A percentile compares a stretch with the other conserved stretches of the same genome.
Conservation (phyloP, 2,113 vertebrate genomes). For the Tachycineta bicolor region DNA sequence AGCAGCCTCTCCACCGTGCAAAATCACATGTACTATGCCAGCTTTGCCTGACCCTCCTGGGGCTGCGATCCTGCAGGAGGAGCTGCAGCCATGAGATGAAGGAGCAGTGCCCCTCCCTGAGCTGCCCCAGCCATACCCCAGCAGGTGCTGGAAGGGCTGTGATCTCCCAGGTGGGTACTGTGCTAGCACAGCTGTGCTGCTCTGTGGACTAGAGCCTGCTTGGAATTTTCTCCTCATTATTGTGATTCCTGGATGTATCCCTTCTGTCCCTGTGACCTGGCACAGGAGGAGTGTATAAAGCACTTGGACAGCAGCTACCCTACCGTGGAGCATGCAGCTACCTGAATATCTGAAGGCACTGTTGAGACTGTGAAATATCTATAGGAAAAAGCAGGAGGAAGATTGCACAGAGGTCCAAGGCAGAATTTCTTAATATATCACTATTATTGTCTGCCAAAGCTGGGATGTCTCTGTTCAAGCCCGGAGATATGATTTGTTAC, state of each 20-base stretch:
- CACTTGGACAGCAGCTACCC: neutral
- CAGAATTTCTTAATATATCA: conserved; percentile 47
- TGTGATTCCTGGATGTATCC: neutral
- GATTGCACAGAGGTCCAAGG: conserved; percentile 38
- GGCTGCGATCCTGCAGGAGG: neutral
- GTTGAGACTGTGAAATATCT: conserved; percentile 41
- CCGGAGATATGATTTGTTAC: conserved; percentile 21
- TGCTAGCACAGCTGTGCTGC: neutral
- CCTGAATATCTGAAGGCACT: conserved; percentile 17
- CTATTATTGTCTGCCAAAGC: conserved; percentile 34
- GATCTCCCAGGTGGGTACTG: neutral
- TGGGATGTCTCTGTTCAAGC: conserved; percentile 1
- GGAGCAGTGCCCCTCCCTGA: neutral
- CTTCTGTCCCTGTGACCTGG: neutral
- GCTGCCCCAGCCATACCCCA: neutral
- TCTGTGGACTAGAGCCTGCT: neutral
- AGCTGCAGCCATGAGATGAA: neutral
- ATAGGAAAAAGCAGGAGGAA: conserved; percentile 49
- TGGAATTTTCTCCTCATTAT: neutral
- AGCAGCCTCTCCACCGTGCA: neutral
- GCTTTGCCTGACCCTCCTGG: neutral
- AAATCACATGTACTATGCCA: neutral
- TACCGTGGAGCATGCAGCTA: neutral
- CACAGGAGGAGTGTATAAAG: neutral
- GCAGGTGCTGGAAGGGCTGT: neutral